Evolutionary conservation across 2,797 vertebrate genomes (phyloP).

Genomic region (Cryptoprocta ferox): DNA sequence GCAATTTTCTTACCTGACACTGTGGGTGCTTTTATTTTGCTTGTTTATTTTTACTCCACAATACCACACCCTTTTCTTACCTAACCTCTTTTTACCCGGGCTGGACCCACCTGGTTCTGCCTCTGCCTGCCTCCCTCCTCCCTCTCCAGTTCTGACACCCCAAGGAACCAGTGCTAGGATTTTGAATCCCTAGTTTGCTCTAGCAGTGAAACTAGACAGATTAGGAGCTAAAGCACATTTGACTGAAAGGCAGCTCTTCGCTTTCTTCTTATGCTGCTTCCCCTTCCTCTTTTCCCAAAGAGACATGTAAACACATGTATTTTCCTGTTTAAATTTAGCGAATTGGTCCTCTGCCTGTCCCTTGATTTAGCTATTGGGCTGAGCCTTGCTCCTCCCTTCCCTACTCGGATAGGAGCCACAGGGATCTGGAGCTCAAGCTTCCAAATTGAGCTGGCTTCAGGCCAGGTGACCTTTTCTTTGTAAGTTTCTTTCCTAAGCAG

Average conservation of each 20-base stretch:
- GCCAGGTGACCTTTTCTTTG: conserved; percentile 82
- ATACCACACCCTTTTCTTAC: background rate
- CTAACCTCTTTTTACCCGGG: background rate
- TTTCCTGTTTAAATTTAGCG: conserved; percentile 70
- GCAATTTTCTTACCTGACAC: background rate
- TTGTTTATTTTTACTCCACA: background rate
- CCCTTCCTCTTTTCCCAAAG: conserved; percentile 81
- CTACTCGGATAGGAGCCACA: conserved; percentile 69
- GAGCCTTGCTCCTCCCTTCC: conserved; percentile 69
- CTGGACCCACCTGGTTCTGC: background rate
- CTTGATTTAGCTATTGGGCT: conserved; percentile 68
- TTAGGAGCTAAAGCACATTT: conserved; percentile 30
- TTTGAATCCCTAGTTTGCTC: background rate
- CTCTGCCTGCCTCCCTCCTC: background rate
- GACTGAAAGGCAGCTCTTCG: conserved; percentile 50
- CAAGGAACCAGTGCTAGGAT: background rate
- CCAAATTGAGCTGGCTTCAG: conserved; percentile 79
- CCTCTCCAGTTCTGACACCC: background rate
- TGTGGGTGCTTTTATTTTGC: background rate
- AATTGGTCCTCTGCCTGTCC: conserved; percentile 67
- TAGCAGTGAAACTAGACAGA: background rate
- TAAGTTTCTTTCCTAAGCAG: conserved; percentile 68
- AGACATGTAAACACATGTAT: conserved; percentile 76
- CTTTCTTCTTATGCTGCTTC: conserved; percentile 71
- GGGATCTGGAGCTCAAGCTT: conserved; percentile 74